phyloP scores from a whole-genome alignment of 92 coral and sea anemone genomes.

The Heliopora coerulea region DNA sequence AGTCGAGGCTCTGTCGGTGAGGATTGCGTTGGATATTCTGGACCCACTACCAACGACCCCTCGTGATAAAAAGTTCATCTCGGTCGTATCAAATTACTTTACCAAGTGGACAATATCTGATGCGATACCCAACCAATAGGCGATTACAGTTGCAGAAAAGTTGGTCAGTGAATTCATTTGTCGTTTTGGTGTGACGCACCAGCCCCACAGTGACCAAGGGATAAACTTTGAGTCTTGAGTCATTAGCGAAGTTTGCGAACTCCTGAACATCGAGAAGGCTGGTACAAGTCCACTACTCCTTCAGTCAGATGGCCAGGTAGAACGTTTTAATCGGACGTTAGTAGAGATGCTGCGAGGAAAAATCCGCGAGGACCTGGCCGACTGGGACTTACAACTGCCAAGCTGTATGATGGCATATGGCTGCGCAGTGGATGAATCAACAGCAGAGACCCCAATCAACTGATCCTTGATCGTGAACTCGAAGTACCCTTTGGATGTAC shows the following conservation, averaged over 20 bases:
- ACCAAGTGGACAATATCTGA: slow-evolving; percentile 67
- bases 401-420: too few relatives aligned
- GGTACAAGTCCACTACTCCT: slow-evolving; percentile 48
- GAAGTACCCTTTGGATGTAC: too few relatives aligned
- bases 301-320: slow-evolving; percentile 59
- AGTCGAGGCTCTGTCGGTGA: slow-evolving; percentile 61
- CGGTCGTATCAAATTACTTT: slow-evolving; percentile 62
- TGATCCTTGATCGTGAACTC: too few relatives aligned
- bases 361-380: too few relatives aligned
- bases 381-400: too few relatives aligned
- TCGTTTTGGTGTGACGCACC: slow-evolving; percentile 58
- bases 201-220: slow-evolving; percentile 64
- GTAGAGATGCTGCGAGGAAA: slow-evolving; percentile 61
- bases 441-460: too few relatives aligned
- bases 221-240: slow-evolving; percentile 60
- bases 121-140: slow-evolving; percentile 57
- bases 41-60: slow-evolving; percentile 65
- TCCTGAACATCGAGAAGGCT: too few relatives aligned
- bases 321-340: slow-evolving; percentile 48
- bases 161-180: slow-evolving; percentile 56
- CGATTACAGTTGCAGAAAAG: slow-evolving; percentile 64
- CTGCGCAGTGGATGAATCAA: too few relatives aligned
- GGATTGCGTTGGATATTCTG: slow-evolving; percentile 64
- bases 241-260: slow-evolving; percentile 59
- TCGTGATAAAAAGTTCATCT: slow-evolving; percentile 51